Conservation (phyloP, 2,888 invertebrate species). For the Oscheius onirici region DNA sequence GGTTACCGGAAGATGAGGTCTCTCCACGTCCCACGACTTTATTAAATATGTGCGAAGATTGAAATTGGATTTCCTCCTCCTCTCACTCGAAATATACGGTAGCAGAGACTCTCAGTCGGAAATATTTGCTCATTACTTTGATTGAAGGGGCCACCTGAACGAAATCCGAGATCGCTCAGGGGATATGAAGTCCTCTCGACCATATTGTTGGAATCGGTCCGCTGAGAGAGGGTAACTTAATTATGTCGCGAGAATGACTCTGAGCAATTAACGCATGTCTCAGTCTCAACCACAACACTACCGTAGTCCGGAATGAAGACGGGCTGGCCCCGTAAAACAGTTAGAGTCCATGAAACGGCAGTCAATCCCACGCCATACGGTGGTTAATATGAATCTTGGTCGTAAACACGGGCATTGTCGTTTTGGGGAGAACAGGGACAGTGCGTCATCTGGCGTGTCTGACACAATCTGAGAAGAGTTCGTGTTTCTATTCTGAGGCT, state of each 20-base stretch:
- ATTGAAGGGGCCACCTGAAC: slow-evolving; percentile 45
- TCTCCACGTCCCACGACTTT: slow-evolving; percentile 25
- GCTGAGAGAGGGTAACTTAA: slow-evolving; percentile 15
- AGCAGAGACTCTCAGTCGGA: slow-evolving; percentile 1
- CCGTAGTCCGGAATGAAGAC: not conserved
- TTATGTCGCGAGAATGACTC: slow-evolving; percentile 12
- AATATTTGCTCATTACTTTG: slow-evolving; percentile 58
- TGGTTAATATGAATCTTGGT: slow-evolving; percentile 36
- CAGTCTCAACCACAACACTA: slow-evolving; percentile 5
- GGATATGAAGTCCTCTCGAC: not conserved
- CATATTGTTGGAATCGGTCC: slow-evolving; percentile 24
- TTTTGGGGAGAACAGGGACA: not conserved
- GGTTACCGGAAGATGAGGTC: not conserved
- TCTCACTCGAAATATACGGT: not conserved
- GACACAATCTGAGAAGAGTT: too few relatives aligned
- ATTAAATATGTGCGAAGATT: slow-evolving; percentile 40
- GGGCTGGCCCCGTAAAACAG: slow-evolving; percentile 28
- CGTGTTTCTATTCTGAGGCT: too few relatives aligned
- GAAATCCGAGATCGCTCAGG: slow-evolving; percentile 26
- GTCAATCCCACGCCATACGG: slow-evolving; percentile 34
- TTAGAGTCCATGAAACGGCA: slow-evolving; percentile 35
- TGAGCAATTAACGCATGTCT: slow-evolving; percentile 1
- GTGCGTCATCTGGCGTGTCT: too few relatives aligned
- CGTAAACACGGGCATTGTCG: slow-evolving; percentile 24
- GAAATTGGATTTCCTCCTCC: slow-evolving; percentile 34